Evolutionary conservation across 2,888 invertebrate genomes (phyloP).

Genomic region (Esperia sulphurella): DNA sequence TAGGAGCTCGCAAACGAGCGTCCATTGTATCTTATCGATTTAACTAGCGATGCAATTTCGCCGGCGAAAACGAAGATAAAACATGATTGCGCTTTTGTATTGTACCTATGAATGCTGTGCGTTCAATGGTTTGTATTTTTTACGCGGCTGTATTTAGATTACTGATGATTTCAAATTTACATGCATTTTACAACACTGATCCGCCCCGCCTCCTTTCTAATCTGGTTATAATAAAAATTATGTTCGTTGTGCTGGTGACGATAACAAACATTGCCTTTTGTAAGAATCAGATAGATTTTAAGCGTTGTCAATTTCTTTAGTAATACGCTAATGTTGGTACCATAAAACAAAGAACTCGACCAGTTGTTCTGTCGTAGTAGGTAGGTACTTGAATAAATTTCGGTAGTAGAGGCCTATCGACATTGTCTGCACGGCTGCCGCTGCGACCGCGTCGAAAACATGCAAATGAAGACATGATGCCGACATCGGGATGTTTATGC

Average conservation of each 20-base stretch:
- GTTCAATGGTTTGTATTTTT: neutral
- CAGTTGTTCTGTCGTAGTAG: slow-evolving; percentile 8
- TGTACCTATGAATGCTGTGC: slow-evolving; percentile 7
- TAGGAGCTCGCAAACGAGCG: slow-evolving; percentile 56
- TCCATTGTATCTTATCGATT: slow-evolving; percentile 60
- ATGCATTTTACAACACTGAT: no score
- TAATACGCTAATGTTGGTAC: no score
- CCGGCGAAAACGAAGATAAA: slow-evolving; percentile 48
- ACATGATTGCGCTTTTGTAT: slow-evolving; percentile 50
- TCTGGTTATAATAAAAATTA: no score
- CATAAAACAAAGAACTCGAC: neutral
- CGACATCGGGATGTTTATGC: slow-evolving; percentile 53
- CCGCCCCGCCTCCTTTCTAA: no score
- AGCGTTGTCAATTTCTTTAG: no score
- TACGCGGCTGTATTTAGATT: neutral
- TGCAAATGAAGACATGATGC: slow-evolving; percentile 71
- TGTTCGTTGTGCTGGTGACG: no score
- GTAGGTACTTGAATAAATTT: slow-evolving; percentile 45
- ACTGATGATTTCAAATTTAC: no score
- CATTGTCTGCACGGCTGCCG: slow-evolving; percentile 42
- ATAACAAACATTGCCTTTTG: no score
- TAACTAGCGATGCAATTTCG: slow-evolving; percentile 19
- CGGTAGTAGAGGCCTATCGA: slow-evolving; percentile 48
- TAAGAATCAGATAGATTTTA: no score
- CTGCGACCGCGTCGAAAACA: slow-evolving; percentile 46